Conservation (phyloP, 1,140 invertebrate species). For the Drusus annulatus region DNA sequence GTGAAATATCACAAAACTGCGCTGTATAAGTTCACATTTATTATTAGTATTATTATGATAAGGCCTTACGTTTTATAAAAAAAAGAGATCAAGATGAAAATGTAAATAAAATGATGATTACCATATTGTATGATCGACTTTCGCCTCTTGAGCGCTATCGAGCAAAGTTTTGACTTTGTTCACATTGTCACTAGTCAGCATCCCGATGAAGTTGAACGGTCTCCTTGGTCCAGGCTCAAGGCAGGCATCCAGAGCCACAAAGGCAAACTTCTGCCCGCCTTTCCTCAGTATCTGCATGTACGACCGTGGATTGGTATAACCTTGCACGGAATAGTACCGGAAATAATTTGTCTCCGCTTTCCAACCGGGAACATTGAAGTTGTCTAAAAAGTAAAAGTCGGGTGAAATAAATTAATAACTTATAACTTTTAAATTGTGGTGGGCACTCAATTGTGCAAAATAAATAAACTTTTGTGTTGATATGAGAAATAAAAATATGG, state of each 20-base stretch:
- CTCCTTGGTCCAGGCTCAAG: conserved; percentile 87
- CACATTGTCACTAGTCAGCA: conserved; percentile 76
- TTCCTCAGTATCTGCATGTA: conserved; percentile 80
- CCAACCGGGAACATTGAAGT: conserved; percentile 86
- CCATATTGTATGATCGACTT: conserved; percentile 78
- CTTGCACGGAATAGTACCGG: conserved; percentile 87
- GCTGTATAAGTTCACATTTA: no score
- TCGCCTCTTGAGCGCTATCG: conserved; percentile 65
- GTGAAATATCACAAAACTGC: no score
- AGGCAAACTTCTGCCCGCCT: conserved; percentile 78
- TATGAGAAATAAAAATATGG: no score
- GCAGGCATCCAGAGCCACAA: conserved; percentile 92
- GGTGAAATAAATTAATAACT: conserved; percentile 59
- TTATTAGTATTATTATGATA: no score
- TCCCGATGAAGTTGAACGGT: conserved; percentile 95
- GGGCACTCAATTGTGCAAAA: no score
- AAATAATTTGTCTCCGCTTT: conserved; percentile 84
- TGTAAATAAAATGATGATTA: conserved; percentile 22
- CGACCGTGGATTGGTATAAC: conserved; percentile 78
- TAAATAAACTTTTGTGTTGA: no score
- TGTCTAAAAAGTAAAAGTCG: conserved; percentile 75
- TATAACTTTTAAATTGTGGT: no score
- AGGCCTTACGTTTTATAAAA: no score
- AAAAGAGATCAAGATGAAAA: no score
- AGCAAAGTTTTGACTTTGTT: conserved; percentile 71